Base-by-base conservation (phyloP, 2,797 vertebrate genomes). In the Myotis daubentonii region DNA sequence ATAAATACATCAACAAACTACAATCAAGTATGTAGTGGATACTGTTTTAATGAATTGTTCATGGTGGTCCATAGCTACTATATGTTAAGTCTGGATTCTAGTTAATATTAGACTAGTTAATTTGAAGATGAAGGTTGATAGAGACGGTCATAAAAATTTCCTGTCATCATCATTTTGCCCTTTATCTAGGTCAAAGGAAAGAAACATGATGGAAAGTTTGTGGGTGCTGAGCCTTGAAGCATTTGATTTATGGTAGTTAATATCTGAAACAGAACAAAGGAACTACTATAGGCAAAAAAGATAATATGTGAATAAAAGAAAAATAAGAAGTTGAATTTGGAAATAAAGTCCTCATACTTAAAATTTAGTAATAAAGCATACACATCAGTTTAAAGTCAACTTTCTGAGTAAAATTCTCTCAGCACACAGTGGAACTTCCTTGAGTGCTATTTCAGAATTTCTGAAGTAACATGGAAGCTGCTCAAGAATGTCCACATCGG, bases 381-480 rank as follows among this genome's bases (percentile, higher is more conserved):
- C 17, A 25, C 6, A 89, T 3, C 3, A n/a, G n/a, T n/a, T n/a
- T 28, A 25, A 57, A 36, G 84, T 82, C 60, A 75, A 13, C 15
- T 75, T 74, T 72, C n/a, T 89, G 89, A 72, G 36, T 87, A 33
- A 87, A 78, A 57, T 76, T 23, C 55, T 75, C 10, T 70, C 8
- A 68, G 38, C 3, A 75, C 30, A 30, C 19, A 68, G 4, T 53
- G 80, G 89, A 85, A 60, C 19, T 47, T 84, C 10, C 28, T 71
- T 75, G 89, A 92, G 81, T 66, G 60, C 15, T 62, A 28, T 53
- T 86, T 33, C 33, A 86, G 82, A 96, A 87, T 83, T 79, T 88
- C 82, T 68, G 47, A 84, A 36, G 36, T 70, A 53, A 36, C 51
- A 57, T 78, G 66, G 66, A 53, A 41, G 30, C 38, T 53, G 15